Evolutionary conservation across 2,888 invertebrate species (phyloP).

Genomic region (Ichneumon xanthorius): DNA sequence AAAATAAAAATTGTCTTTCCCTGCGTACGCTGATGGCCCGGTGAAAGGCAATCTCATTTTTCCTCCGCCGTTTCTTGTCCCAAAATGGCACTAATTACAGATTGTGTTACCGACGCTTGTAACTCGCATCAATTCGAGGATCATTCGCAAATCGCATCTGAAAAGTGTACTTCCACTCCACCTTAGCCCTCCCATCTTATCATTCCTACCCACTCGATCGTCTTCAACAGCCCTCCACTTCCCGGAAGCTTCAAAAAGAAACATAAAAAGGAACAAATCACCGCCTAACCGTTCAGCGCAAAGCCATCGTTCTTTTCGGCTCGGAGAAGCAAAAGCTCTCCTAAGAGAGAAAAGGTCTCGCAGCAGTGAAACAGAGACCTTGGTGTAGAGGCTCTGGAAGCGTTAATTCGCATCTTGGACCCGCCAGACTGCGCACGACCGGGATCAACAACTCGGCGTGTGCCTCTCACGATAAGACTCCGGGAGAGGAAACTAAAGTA

Average conservation of each 20-base stretch:
- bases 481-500: neutral
- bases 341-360: slow-evolving; percentile 9
- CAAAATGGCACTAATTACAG: too few relatives aligned
- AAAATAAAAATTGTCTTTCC: too few relatives aligned
- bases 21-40: too few relatives aligned
- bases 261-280: neutral
- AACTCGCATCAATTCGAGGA: too few relatives aligned
- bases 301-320: slow-evolving; percentile 28
- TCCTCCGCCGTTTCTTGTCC: too few relatives aligned
- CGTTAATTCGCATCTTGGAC: slow-evolving; percentile 59
- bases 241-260: slow-evolving; percentile 5
- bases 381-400: slow-evolving; percentile 8
- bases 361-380: slow-evolving; percentile 10
- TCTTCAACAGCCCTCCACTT: neutral
- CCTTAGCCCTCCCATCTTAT: neutral
- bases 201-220: slow-evolving; percentile 10
- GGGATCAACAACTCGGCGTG: slow-evolving; percentile 63
- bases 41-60: too few relatives aligned
- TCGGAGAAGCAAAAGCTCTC: slow-evolving; percentile 38
- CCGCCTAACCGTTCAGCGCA: slow-evolving; percentile 18
- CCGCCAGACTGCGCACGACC: slow-evolving; percentile 33
- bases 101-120: too few relatives aligned
- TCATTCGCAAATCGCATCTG: too few relatives aligned
- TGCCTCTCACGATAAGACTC: slow-evolving; percentile 60
- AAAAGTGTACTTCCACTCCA: too few relatives aligned